Conservation (phyloP, 2,797 vertebrate species). For the Rachycentron canadum region DNA sequence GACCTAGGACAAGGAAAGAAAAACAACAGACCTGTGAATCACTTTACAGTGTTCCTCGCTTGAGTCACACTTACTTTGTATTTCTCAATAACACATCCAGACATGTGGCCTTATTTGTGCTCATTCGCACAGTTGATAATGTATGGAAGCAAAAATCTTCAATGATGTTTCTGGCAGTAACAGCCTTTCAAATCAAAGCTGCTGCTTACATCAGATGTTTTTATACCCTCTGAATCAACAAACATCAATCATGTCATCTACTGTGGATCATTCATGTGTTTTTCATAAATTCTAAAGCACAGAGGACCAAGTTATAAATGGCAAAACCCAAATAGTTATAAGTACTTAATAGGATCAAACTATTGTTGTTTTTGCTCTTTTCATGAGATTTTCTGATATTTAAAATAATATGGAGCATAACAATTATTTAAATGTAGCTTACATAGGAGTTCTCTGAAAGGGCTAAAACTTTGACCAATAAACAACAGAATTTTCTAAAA, state of each 20-base stretch:
- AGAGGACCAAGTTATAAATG: no score
- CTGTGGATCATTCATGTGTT: background rate
- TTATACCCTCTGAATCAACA: background rate
- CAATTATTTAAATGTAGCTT: no score
- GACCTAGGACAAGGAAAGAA: constrained; percentile 83
- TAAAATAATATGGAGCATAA: no score
- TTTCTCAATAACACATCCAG: background rate
- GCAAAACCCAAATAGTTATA: no score
- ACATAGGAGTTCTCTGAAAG: no score
- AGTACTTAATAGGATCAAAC: no score
- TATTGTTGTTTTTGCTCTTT: no score
- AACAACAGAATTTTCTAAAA: no score
- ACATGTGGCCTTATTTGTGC: background rate
- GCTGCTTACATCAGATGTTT: background rate
- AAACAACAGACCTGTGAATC: constrained; percentile 2
- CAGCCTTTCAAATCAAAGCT: background rate
- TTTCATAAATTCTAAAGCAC: background rate
- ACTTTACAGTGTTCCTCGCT: constrained; percentile 31
- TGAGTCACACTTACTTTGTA: background rate
- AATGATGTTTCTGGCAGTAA: background rate
- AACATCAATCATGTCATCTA: background rate
- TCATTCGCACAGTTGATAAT: background rate
- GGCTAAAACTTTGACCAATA: no score
- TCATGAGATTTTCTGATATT: no score
- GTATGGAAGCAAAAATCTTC: background rate